Evolutionary conservation across 2,888 invertebrate genomes (phyloP), one percentile per base, ranked within the genome.

Genomic region (Vesta saturnalis): DNA sequence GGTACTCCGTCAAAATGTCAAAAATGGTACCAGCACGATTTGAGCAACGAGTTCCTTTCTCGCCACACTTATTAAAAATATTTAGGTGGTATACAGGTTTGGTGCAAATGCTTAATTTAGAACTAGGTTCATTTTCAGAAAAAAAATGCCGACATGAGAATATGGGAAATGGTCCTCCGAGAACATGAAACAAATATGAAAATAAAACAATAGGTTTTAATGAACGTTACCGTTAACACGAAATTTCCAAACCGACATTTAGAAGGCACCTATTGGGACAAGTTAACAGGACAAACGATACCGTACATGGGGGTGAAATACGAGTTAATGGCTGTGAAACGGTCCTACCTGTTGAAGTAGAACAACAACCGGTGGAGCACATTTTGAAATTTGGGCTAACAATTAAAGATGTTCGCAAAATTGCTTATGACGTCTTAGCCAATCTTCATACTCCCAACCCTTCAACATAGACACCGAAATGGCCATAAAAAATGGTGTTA

Each of bases 401-500:
- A 6, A 47, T 59, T n/a, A 19, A 15, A 3, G 46, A 58, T 39
- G 46, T 39, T n/a, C 15, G 58, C 10, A 39, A n/a, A 12, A 6
- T 61, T 15, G 67, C 67, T 21, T 67, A 63, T 57, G 19, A 70
- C n/a, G 30, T 70, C 19, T 14, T 46, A 18, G 54, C 12, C n/a
- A 61, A 60, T 21, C 18, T 10, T 5, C 46, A 46, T 46, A 54
- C 67, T 43, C 43, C 43, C 1, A 56, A 68, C 19, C 60, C 35
- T 70, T 64, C 10, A 49, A 49, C 16, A 30, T 6, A 10, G 30
- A 30, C 5, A 30, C 30, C 10, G 14, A 56, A 18, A 60, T 46
- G 16, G 70, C 1, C 64, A 61, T 4, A 70, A 70, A 35, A 52
- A 22, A 12, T 70, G 70, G 64, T 71, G 54, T 30, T 68, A 70